Conservation (phyloP, 2,888 invertebrate species). For the Zeuzera pyrina region DNA sequence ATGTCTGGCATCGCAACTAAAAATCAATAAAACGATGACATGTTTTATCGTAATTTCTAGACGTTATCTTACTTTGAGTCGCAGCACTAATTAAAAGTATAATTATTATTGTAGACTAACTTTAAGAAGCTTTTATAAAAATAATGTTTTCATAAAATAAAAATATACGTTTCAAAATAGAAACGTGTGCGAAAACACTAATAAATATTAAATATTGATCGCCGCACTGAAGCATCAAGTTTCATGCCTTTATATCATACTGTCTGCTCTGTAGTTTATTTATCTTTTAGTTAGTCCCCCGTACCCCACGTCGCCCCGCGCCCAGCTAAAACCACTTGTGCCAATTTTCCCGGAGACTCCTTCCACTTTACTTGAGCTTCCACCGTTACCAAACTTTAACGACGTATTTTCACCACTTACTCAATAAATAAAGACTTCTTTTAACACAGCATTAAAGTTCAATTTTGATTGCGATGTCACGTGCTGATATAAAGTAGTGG, state of each 20-base stretch:
- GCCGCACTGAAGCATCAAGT: background rate
- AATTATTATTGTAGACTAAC: background rate
- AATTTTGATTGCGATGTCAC: slow-evolving; percentile 23
- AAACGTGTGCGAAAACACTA: too few relatives aligned
- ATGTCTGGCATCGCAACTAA: too few relatives aligned
- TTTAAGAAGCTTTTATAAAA: background rate
- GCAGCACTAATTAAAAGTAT: too few relatives aligned
- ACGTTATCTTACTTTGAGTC: too few relatives aligned
- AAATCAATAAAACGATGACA: too few relatives aligned
- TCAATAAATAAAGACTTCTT: slow-evolving; percentile 30
- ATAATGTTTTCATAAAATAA: background rate
- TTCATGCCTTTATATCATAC: background rate
- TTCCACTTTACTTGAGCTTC: slow-evolving; percentile 67
- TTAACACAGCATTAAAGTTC: slow-evolving; percentile 25
- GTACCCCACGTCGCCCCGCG: slow-evolving; percentile 33
- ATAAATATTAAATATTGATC: too few relatives aligned
- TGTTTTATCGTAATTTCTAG: too few relatives aligned
- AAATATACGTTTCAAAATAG: too few relatives aligned
- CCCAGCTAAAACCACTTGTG: slow-evolving; percentile 71
- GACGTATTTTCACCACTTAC: slow-evolving; percentile 33
- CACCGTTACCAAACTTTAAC: slow-evolving; percentile 32
- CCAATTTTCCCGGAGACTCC: slow-evolving; percentile 70
- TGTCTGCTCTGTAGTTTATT: slow-evolving; percentile 3
- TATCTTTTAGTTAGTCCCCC: slow-evolving; percentile 29
- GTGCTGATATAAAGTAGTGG: slow-evolving; percentile 16